These are phyloP conservation scores for Bagarius yarrelli DNA, from an alignment of 2,113 vertebrate genomes.

Conservation along the genomic window DNA sequence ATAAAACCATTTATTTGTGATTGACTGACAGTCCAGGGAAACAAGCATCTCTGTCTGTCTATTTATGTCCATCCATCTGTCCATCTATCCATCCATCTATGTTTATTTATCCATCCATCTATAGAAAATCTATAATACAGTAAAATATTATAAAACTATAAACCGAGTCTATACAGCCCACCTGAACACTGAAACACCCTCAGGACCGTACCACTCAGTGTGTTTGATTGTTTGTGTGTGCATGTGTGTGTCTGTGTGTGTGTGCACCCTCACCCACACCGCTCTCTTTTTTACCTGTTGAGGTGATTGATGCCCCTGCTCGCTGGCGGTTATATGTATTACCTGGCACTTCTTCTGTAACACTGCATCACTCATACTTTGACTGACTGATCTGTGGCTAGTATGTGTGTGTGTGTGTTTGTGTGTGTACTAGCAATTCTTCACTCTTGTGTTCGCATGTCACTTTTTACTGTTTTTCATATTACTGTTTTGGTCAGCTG, in stretches of 20 bases:
- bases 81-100: background rate
- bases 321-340: slow-evolving; percentile 17
- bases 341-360: slow-evolving; percentile 28
- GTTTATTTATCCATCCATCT: background rate
- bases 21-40: too few species aligned
- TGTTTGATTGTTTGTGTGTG: background rate
- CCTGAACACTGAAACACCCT: background rate
- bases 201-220: too few species aligned
- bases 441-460: slow-evolving; percentile 1
- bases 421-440: background rate
- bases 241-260: background rate
- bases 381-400: slow-evolving; percentile 23
- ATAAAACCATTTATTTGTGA: too few species aligned
- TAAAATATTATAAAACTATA: background rate
- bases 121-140: too few species aligned
- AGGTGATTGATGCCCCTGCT: slow-evolving; percentile 20
- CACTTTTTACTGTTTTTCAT: slow-evolving; percentile 3
- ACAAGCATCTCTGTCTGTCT: too few species aligned
- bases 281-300: background rate
- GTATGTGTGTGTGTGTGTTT: too few species aligned
- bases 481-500: background rate
- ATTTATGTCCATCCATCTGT: background rate
- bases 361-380: slow-evolving; percentile 25
- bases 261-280: too few species aligned
- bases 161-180: background rate